Evolutionary conservation across 2,113 vertebrate genomes (phyloP).

Genomic region (Fukomys damarensis): DNA sequence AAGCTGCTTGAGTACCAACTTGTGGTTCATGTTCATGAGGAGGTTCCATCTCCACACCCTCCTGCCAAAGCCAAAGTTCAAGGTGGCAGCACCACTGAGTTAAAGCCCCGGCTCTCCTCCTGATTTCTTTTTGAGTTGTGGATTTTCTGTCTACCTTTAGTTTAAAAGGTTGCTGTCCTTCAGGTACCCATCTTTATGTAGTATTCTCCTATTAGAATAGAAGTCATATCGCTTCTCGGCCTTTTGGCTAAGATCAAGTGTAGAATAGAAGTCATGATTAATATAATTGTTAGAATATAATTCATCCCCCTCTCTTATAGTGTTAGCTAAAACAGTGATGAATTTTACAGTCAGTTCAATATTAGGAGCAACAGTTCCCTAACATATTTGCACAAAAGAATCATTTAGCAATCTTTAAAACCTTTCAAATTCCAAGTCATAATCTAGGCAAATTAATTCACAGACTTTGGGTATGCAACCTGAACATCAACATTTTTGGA

Average conservation of each 20-base stretch:
- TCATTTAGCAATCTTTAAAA: not conserved
- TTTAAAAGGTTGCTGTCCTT: not conserved
- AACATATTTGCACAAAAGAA: not conserved
- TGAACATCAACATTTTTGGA: not conserved
- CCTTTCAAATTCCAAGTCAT: not conserved
- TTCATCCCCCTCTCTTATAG: not conserved
- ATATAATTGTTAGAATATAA: no score
- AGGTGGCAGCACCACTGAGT: no score
- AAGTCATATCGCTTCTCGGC: no score
- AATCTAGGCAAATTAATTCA: not conserved
- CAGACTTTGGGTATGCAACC: not conserved
- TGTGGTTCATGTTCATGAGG: not conserved
- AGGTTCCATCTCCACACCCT: not conserved
- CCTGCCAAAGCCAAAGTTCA: not conserved
- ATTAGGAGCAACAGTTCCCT: not conserved
- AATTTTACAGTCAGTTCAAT: not conserved
- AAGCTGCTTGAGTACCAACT: not conserved
- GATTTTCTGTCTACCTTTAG: not conserved
- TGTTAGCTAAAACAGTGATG: slow-evolving; percentile 1
- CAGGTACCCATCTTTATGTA: not conserved
- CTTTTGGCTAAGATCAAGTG: no score
- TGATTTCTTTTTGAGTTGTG: not conserved
- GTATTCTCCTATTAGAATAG: not conserved
- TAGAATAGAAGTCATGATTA: no score
- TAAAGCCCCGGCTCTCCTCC: not conserved